Percentiles rank a stretch among this genome's conserved stretches.
Conservation (phyloP, 2,797 vertebrate genomes). For the Catostomus latipinnis region DNA sequence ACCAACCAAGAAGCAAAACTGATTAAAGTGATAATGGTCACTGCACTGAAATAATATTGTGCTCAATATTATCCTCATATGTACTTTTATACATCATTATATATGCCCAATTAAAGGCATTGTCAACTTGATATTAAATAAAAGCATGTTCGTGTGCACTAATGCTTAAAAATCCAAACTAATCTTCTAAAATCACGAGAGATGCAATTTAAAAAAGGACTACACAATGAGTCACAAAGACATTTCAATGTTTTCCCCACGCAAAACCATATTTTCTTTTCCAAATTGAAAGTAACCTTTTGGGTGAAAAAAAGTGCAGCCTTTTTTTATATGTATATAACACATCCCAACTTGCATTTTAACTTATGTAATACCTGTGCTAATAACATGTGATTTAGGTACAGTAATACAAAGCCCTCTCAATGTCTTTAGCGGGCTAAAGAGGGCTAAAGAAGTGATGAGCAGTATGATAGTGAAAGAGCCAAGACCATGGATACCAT, state of each 20-base stretch:
- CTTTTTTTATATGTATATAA: slow-evolving; percentile 1
- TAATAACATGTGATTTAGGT: slow-evolving; percentile 13
- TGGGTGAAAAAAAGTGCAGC: background rate
- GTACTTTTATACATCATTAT: background rate
- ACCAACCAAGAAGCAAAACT: background rate
- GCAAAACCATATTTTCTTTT: slow-evolving; percentile 25
- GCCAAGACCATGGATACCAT: slow-evolving; percentile 87
- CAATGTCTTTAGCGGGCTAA: slow-evolving; percentile 9
- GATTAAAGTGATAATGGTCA: slow-evolving; percentile 1
- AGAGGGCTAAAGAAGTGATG: slow-evolving; percentile 1
- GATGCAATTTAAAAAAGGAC: slow-evolving; percentile 1
- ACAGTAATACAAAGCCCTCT: slow-evolving; percentile 8
- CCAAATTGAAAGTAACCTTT: background rate
- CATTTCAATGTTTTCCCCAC: background rate
- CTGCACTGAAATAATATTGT: background rate
- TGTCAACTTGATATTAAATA: slow-evolving; percentile 54
- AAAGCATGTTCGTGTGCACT: slow-evolving; percentile 24
- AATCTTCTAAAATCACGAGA: slow-evolving; percentile 18
- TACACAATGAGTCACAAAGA: slow-evolving; percentile 5
- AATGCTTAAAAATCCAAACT: slow-evolving; percentile 37
- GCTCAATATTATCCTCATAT: background rate
- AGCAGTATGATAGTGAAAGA: slow-evolving; percentile 26
- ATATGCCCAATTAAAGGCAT: slow-evolving; percentile 24
- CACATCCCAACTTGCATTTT: slow-evolving; percentile 20
- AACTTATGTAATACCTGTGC: slow-evolving; percentile 9